phyloP scores from a whole-genome alignment of 2,797 vertebrate species.

The Acanthurus tractus region DNA sequence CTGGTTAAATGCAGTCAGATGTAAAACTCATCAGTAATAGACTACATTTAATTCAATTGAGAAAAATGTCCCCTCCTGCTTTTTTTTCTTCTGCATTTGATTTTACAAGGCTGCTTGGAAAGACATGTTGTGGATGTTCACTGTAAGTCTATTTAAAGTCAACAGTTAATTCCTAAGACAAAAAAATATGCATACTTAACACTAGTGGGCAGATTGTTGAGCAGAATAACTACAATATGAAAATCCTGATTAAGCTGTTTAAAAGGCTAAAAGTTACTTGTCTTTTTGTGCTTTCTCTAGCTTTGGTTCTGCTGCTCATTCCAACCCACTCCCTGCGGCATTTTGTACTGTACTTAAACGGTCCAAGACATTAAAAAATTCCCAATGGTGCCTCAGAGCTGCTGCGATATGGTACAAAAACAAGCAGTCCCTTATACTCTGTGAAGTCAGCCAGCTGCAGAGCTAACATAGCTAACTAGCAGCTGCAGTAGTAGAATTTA shows the following conservation, averaged over 20 bases:
- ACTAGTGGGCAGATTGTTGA: not conserved
- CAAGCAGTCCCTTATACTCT: too few species aligned
- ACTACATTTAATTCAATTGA: slow-evolving; percentile 39
- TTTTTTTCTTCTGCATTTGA: slow-evolving; percentile 17
- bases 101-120: slow-evolving; percentile 3
- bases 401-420: too few species aligned
- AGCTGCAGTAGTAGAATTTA: too few species aligned
- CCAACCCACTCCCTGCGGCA: too few species aligned
- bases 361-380: too few species aligned
- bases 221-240: not conserved
- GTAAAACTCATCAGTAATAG: slow-evolving; percentile 51
- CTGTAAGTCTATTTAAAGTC: slow-evolving; percentile 7
- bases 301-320: too few species aligned
- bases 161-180: slow-evolving; percentile 5
- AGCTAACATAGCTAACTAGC: too few species aligned
- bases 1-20: slow-evolving; percentile 33
- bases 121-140: slow-evolving; percentile 7
- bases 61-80: slow-evolving; percentile 3
- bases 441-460: too few species aligned
- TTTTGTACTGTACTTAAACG: too few species aligned
- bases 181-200: slow-evolving; percentile 10
- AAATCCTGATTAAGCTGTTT: slow-evolving; percentile 1
- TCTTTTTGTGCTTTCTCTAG: not conserved
- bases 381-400: too few species aligned
- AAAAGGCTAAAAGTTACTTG: slow-evolving; percentile 2